Percentiles rank a stretch among this genome's conserved stretches.
Conservation (phyloP, 2,113 vertebrate genomes). For the Engystomops pustulosus region DNA sequence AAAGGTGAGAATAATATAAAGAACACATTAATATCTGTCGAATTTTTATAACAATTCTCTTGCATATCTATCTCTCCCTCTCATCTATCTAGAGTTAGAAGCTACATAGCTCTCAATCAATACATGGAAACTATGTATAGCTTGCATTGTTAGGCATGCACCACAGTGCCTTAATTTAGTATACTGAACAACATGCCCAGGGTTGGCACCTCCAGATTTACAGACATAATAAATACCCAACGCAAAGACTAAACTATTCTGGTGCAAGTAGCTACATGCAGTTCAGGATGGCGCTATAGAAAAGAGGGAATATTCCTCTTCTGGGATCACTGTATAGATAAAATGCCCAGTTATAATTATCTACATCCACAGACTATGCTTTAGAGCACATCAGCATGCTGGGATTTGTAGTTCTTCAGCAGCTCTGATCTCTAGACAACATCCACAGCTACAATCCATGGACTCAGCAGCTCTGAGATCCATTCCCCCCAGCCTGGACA, state of each 20-base stretch:
- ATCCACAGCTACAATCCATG: background rate
- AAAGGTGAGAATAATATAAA: too few species aligned
- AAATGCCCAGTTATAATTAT: background rate
- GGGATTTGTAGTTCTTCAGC: background rate
- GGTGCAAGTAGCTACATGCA: background rate
- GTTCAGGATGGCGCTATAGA: background rate
- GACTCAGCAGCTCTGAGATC: background rate
- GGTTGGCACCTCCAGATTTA: background rate
- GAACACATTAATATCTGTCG: too few species aligned
- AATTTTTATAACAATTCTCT: too few species aligned
- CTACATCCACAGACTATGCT: background rate
- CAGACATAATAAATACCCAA: background rate
- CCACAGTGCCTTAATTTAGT: background rate
- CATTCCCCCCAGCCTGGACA: background rate
- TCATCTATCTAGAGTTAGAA: too few species aligned
- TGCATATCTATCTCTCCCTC: background rate
- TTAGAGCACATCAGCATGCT: background rate
- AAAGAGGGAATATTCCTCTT: background rate
- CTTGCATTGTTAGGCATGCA: too few species aligned
- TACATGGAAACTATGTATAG: too few species aligned
- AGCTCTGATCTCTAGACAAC: background rate
- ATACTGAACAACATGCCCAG: background rate
- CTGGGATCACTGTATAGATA: background rate
- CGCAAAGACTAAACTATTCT: background rate
- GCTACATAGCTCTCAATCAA: too few species aligned